phyloP scores from a whole-genome alignment of 2,113 vertebrate genomes.

The Eudyptes chrysolophus region DNA sequence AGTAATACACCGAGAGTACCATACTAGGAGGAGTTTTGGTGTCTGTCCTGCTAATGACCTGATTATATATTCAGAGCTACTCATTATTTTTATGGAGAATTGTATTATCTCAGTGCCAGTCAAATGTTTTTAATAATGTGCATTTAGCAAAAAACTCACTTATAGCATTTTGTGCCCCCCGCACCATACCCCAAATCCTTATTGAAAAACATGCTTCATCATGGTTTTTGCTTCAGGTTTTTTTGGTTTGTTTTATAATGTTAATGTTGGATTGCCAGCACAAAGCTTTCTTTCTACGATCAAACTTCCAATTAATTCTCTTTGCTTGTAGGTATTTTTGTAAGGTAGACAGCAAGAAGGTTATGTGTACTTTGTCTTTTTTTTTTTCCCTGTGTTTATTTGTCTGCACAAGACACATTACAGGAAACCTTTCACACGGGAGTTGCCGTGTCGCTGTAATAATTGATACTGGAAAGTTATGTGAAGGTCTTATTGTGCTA shows the following conservation, averaged over 20 bases:
- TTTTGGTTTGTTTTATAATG: neutral
- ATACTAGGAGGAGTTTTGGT: neutral
- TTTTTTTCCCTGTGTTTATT: slow-evolving; percentile 4
- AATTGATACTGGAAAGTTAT: slow-evolving; percentile 77
- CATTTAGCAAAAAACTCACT: neutral
- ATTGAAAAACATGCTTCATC: neutral
- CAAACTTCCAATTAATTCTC: slow-evolving; percentile 43
- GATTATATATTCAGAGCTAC: neutral
- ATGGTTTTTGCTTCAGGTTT: neutral
- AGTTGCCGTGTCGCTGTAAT: slow-evolving; percentile 61
- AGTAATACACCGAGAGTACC: neutral
- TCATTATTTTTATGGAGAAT: neutral
- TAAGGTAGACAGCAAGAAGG: slow-evolving; percentile 24
- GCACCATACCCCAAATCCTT: neutral
- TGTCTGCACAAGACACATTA: slow-evolving; percentile 49
- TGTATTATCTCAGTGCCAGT: neutral
- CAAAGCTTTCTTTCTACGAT: neutral
- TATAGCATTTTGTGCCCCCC: neutral
- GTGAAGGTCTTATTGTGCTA: slow-evolving; percentile 76
- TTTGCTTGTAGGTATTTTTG: slow-evolving; percentile 27
- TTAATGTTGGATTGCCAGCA: neutral
- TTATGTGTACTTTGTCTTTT: slow-evolving; percentile 42
- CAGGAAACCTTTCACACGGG: slow-evolving; percentile 72
- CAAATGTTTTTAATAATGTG: neutral
- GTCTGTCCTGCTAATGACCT: neutral